A percentile compares a stretch with the other conserved stretches of the same genome.
Conservation (phyloP, 2,888 invertebrate species). For the Hylaea fasciaria region DNA sequence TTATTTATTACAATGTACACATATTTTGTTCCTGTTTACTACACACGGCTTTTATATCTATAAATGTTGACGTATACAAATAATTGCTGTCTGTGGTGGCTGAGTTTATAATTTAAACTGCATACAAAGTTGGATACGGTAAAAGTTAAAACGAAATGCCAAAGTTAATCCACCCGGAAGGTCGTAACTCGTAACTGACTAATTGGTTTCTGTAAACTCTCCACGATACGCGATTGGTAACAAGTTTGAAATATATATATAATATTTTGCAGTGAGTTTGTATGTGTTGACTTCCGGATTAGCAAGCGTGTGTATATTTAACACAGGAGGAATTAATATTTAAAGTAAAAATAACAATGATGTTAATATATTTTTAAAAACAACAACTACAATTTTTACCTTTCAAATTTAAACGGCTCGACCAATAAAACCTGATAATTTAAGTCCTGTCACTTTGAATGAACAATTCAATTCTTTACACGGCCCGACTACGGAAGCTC, state of each 20-base stretch:
- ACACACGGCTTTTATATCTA: too few species aligned
- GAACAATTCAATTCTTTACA: slow-evolving; percentile 53
- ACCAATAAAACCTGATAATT: slow-evolving; percentile 28
- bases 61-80: too few species aligned
- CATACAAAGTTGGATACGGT: slow-evolving; percentile 5
- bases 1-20: neutral
- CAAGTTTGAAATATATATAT: slow-evolving; percentile 10
- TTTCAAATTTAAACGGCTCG: slow-evolving; percentile 4
- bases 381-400: neutral
- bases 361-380: neutral
- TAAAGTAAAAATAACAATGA: too few species aligned
- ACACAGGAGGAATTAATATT: too few species aligned
- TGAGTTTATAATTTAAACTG: neutral
- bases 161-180: slow-evolving; percentile 23
- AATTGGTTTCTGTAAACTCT: slow-evolving; percentile 21
- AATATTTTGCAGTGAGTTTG: neutral
- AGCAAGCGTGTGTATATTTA: too few species aligned
- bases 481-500: slow-evolving; percentile 59
- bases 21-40: neutral
- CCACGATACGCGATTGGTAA: slow-evolving; percentile 7
- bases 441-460: slow-evolving; percentile 50
- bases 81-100: neutral
- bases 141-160: slow-evolving; percentile 20
- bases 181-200: slow-evolving; percentile 22
- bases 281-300: too few species aligned